Base-by-base conservation (phyloP, 2,888 invertebrate genomes). In the Drosophila mimica region DNA sequence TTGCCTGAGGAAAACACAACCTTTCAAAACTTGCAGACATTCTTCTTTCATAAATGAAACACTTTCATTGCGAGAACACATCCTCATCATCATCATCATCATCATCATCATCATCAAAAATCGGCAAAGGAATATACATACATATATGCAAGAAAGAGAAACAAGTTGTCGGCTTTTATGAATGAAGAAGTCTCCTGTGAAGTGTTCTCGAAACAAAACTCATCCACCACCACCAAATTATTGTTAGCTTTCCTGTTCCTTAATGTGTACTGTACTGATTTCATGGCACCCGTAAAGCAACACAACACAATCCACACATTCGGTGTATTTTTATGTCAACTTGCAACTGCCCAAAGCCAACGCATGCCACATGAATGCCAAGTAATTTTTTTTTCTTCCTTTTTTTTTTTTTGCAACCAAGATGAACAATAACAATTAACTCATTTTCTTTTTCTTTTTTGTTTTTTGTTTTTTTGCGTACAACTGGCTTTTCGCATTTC, bases 371-470 rank as follows among this genome's bases (percentile, higher is more conserved):
- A 63, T 76, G 75, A 80, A 78, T 72, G 82, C 20, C 53, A 31
- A 59, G 28, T 62, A 71, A 66, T 82, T 70, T 40, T 43, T 49
- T 15, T 54, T 49, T 49, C 48, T 25, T 13, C n/a, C 11, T 56
- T n/a, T 25, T 13, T 30, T 13, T n/a, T n/a, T n/a, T 38, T 28
- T 56, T n/a, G 28, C 56, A 40, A n/a, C 40, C 31, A 70, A 74
- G 73, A 69, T 36, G 65, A 76, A 63, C 62, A 73, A 66, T 65
- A 76, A 77, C 75, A 74, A 77, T 70, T 74, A 76, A 66, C 57
- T 77, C 49, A 63, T 65, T 77, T 69, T 66, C 59, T n/a, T n/a
- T n/a, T n/a, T n/a, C n/a, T 11, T 40, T 40, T n/a, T 38, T 15
- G 2, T n/a, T 15, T 7, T 56, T 72, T 65, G 52, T 72, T 65